A percentile compares a stretch with the other conserved stretches of the same genome.
Conservation (phyloP, 2,888 invertebrate genomes). For the Lasius platythorax region DNA sequence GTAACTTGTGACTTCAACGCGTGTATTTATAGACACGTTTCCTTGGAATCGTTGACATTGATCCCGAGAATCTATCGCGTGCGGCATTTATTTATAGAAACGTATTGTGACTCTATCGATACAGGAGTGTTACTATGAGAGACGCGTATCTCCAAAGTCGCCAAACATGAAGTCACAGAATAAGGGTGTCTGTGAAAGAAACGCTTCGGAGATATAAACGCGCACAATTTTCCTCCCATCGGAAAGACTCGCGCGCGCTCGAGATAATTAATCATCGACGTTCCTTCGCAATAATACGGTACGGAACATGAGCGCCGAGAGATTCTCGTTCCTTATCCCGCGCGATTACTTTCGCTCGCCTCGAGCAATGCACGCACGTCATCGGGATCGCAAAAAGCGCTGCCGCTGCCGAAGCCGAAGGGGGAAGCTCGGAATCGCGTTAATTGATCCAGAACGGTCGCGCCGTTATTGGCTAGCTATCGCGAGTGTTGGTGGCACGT, state of each 20-base stretch:
- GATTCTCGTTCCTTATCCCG: conserved; percentile 47
- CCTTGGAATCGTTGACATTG: conserved; percentile 72
- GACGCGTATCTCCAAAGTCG: conserved; percentile 10
- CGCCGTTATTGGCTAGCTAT: conserved; percentile 63
- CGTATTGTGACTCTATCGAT: conserved; percentile 65
- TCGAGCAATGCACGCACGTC: conserved; percentile 37
- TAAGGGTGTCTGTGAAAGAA: not conserved
- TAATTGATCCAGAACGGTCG: conserved; percentile 71
- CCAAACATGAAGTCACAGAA: not conserved
- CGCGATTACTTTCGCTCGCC: conserved; percentile 58
- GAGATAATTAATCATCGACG: not conserved
- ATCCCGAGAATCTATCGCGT: conserved; percentile 67
- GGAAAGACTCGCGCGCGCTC: not conserved
- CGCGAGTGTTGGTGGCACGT: conserved; percentile 58
- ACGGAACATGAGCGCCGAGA: not conserved
- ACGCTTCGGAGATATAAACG: not conserved
- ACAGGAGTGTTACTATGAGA: conserved; percentile 45
- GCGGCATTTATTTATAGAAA: conserved; percentile 67
- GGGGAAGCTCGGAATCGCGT: conserved; percentile 67
- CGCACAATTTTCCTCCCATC: not conserved
- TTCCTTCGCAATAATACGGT: not conserved
- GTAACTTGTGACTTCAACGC: conserved; percentile 9
- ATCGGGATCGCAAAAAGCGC: conserved; percentile 50
- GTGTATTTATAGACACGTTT: conserved; percentile 63
- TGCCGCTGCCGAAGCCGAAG: conserved; percentile 41